Evolutionary conservation across 2,888 invertebrate species (phyloP).

Genomic region (Vannuccia rotundouncinata): DNA sequence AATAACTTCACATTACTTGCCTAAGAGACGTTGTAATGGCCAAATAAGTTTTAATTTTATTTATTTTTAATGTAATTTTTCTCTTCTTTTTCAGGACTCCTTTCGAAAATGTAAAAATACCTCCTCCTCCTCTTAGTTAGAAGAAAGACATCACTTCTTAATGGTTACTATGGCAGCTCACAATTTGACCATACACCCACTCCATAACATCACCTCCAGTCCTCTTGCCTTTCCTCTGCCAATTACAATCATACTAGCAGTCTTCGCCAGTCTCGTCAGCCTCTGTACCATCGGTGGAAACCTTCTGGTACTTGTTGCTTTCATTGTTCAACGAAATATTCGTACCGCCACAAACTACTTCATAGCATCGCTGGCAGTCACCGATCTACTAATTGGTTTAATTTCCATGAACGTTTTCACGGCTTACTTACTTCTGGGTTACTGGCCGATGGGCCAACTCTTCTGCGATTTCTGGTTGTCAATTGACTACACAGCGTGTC

Average conservation of each 20-base stretch:
- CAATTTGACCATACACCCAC: no score
- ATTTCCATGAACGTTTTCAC: slow-evolving; percentile 98
- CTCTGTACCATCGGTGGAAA: slow-evolving; percentile 64
- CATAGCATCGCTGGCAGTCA: slow-evolving; percentile 92
- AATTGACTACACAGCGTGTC: slow-evolving; percentile 94
- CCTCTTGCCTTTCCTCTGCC: slow-evolving; percentile 28
- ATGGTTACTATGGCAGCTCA: no score
- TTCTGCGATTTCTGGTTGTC: slow-evolving; percentile 96
- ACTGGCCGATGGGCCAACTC: slow-evolving; percentile 91
- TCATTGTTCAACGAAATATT: slow-evolving; percentile 79
- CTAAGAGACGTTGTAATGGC: no score
- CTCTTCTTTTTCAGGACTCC: no score
- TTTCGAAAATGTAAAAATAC: no score
- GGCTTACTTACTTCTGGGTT: slow-evolving; percentile 87
- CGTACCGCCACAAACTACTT: slow-evolving; percentile 98
- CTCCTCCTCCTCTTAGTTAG: no score
- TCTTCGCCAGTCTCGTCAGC: slow-evolving; percentile 21
- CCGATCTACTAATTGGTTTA: slow-evolving; percentile 91
- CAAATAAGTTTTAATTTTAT: no score
- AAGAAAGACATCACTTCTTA: no score
- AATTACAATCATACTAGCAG: slow-evolving; percentile 5
- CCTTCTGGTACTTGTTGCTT: slow-evolving; percentile 84
- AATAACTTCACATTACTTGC: no score
- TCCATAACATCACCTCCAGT: no score
- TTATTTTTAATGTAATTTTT: no score